Conservation (phyloP, 1,140 invertebrate species). For the Xylocopa sonorina region DNA sequence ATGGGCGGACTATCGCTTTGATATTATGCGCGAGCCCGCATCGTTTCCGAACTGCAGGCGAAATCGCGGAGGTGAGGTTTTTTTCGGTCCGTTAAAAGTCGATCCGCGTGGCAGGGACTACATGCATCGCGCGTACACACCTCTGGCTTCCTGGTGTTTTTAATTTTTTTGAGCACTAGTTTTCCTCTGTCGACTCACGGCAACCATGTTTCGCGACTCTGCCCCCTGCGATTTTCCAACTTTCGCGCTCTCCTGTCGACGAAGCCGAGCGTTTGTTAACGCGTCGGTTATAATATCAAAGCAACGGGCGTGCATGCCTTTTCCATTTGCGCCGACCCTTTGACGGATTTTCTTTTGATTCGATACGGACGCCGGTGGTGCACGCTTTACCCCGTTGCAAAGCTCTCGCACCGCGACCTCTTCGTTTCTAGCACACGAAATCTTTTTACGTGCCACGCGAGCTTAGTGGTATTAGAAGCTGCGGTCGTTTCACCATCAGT, state of each 20-base stretch:
- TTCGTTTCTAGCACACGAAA: conserved; percentile 21
- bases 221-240: conserved; percentile 47
- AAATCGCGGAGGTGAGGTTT: conserved; percentile 16
- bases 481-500: neutral
- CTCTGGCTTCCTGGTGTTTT: conserved; percentile 22
- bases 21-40: conserved; percentile 11
- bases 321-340: conserved; percentile 69
- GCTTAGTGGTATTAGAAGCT: conserved; percentile 27
- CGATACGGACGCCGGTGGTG: conserved; percentile 57
- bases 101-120: neutral
- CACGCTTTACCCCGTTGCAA: conserved; percentile 52
- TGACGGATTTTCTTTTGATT: conserved; percentile 76
- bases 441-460: conserved; percentile 6
- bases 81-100: conserved; percentile 46
- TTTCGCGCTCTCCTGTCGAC: conserved; percentile 40
- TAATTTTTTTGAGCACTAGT: conserved; percentile 56
- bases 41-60: conserved; percentile 23
- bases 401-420: conserved; percentile 12
- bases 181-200: conserved; percentile 44
- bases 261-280: conserved; percentile 46
- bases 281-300: conserved; percentile 59
- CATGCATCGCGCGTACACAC: neutral
- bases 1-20: conserved; percentile 26
- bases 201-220: conserved; percentile 37
- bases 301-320: conserved; percentile 39